Base-by-base conservation (phyloP, 2,113 vertebrate species). In the Platichthys stellatus region DNA sequence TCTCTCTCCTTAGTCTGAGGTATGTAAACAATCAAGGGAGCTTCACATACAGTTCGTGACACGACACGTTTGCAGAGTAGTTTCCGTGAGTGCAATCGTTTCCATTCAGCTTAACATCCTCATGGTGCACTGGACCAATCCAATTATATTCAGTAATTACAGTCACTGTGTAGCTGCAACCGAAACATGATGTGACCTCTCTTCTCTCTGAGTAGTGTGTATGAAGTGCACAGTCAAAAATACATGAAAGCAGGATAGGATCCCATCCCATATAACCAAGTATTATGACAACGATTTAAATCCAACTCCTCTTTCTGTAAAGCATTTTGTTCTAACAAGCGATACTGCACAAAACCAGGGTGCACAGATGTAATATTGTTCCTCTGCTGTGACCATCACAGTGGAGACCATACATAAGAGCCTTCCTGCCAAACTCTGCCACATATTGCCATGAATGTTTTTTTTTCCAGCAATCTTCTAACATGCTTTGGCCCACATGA, bases 101-200 rank as follows among this genome's bases (percentile, higher is more conserved):
- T 45, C 64, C 49, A 54, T 72, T 68, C 26, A 80, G 23, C 35
- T 66, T 75, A 69, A 69, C 65, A 38, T 54, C 28, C 49, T 63
- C 15, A 45, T 7, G 3, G 69, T 43, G 38, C 26, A 69, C 21
- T 73, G 65, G 53, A 56, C 53, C 47, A 49, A 65, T 69, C 45
- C 69, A 40, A 23, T 63, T 62, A n/a, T 15, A 63, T 35, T 51
- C 13, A 28, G 15, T 71, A 65, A 81, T 74, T 68, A 63, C 43
- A 7, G 64, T 74, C 24, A 59, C 17, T 54, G 28, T 69, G 15
- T 43, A 47, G 49, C 70, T 65, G 56, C 53, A 70, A 54, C 13
- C 51, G 24, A 60, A 59, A 64, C 53, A 35, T 62, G 56, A 64
- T 40, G 45, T 72, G 70, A 56, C 12, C 60, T 45, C 18, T 4